Evolutionary conservation across 2,797 vertebrate species (phyloP).

Genomic region (Rhinatrema bivittatum): DNA sequence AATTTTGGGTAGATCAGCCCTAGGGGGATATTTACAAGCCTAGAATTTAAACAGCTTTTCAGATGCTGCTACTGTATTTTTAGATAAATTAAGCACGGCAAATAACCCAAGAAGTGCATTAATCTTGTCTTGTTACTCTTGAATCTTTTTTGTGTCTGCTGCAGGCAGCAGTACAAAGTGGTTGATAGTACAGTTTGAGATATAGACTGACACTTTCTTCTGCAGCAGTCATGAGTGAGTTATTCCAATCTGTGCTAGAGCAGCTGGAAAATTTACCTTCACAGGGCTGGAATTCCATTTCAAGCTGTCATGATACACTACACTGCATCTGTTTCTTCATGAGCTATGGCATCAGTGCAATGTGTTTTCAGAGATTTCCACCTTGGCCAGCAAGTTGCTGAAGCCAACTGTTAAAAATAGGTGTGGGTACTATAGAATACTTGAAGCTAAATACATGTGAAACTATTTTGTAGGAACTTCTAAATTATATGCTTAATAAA

Average conservation of each 20-base stretch:
- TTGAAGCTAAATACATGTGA: conserved; percentile 21
- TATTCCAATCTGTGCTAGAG: conserved; percentile 55
- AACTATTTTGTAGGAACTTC: conserved; percentile 9
- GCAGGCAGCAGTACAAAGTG: conserved; percentile 16
- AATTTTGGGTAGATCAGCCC: neutral
- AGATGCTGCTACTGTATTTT: neutral
- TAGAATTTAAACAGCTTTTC: too few species aligned
- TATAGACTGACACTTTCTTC: conserved; percentile 49
- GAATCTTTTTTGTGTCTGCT: conserved; percentile 16
- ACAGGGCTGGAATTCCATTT: conserved; percentile 49
- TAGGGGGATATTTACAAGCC: neutral
- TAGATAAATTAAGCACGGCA: conserved; percentile 5
- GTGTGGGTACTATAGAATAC: conserved; percentile 12
- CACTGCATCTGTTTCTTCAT: conserved; percentile 45
- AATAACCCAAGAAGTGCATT: conserved; percentile 26
- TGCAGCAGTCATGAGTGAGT: conserved; percentile 52
- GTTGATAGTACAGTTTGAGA: conserved; percentile 47
- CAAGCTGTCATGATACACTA: conserved; percentile 59
- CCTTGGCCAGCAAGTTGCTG: conserved; percentile 25
- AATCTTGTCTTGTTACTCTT: conserved; percentile 24
- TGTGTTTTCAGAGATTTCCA: conserved; percentile 31
- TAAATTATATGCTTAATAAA: neutral
- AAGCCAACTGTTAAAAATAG: conserved; percentile 29
- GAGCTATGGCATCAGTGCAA: conserved; percentile 22
- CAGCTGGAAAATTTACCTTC: conserved; percentile 60